Evolutionary conservation across 2,113 vertebrate species (phyloP), one percentile per base, ranked within the genome.

Genomic region (Poeciliopsis turrubarensis): DNA sequence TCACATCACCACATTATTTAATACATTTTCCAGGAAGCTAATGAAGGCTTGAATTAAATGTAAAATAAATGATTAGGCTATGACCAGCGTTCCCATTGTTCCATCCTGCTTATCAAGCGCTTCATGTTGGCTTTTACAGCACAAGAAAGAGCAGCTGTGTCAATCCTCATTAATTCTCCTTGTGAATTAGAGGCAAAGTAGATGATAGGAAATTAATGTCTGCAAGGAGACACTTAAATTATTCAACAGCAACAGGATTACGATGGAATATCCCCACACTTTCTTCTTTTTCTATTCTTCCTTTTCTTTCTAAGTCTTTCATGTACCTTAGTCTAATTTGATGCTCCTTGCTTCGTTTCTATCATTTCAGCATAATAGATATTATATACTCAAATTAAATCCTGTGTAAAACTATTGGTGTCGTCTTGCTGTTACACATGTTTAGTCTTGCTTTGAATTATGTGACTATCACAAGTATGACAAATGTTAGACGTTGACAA

Each of bases 151-250:
- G 83, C 71, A 70, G 81, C 86, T 85, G 83, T 90, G 91, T 93
- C 91, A 91, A 87, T 92, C 91, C 86, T 89, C 89, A 90, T 92
- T 92, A 90, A 92, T 91, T 91, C 86, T 92, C 86, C 83, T 77
- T 67, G 72, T 80, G 85, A 92, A 92, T 92, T 91, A 92, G 76
- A 86, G 70, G 77, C 81, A 88, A 84, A 84, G 83, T 83, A 88
- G 87, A 91, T 92, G 89, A 93, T 92, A 89, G 90, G 85, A 93
- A 94, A 92, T 93, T 77, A 93, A 93, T 87, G 90, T 92, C 88
- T 87, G 89, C 86, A 77, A 93, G 89, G 85, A 91, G 81, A 89
- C 75, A 89, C 86, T 89, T 93, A 81, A 92, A 93, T 93, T 91
- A 92, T 93, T 92, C 91, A 93, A 80, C 87, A 89, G 84, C 92